These are phyloP conservation scores for Drosophila virilis DNA, from an alignment of 1,140 invertebrate species.

Conservation along the genomic window DNA sequence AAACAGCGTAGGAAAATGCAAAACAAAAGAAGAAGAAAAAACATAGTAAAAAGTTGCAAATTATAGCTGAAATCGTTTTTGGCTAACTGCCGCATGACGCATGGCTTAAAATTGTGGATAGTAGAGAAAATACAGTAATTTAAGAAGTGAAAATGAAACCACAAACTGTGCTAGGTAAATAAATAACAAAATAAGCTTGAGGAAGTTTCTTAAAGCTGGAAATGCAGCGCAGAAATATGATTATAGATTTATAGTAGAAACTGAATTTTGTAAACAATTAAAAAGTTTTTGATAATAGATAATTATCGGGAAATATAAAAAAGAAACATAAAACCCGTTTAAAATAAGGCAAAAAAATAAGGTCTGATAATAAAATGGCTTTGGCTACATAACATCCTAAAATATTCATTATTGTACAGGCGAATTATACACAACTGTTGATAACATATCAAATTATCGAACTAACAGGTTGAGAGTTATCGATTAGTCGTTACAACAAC, in stretches of 20 bases:
- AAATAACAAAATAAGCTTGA: conserved; percentile 1
- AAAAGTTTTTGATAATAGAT: background rate
- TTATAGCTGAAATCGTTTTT: conserved; percentile 22
- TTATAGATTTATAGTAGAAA: no score
- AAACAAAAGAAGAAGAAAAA: conserved; percentile 13
- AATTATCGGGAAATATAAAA: background rate
- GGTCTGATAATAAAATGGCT: no score
- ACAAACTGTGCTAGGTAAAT: background rate
- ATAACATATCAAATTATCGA: background rate
- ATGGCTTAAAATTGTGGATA: conserved; percentile 18
- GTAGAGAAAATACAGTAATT: conserved; percentile 22
- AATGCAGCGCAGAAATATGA: no score
- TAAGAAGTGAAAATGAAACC: background rate
- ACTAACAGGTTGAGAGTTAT: background rate
- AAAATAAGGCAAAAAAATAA: no score
- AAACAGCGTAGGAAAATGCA: conserved; percentile 30
- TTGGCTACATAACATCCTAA: no score
- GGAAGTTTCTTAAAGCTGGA: no score
- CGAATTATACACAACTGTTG: no score
- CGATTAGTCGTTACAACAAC: background rate
- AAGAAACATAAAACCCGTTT: background rate
- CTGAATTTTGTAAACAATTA: no score
- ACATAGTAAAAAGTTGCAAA: conserved; percentile 22
- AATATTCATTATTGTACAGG: no score
- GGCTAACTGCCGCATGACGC: conserved; percentile 30